Conservation (phyloP, 2,888 invertebrate genomes). For the Pelosia muscerda region DNA sequence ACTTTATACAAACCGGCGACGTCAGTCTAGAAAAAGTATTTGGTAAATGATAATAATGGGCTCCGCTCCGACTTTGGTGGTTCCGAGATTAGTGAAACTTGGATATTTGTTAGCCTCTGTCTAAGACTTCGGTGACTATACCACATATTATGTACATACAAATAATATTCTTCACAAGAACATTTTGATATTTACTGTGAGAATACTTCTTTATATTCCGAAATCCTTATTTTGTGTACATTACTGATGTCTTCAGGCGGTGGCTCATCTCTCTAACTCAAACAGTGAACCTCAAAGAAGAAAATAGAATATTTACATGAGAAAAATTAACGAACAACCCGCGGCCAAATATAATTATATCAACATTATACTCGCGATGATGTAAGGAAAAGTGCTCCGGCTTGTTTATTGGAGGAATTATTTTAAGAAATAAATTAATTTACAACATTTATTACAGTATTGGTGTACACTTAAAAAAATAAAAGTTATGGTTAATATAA, state of each 20-base stretch:
- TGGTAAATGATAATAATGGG: not conserved
- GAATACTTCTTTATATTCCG: not conserved
- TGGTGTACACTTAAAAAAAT: not conserved
- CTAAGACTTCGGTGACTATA: not conserved
- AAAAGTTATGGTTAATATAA: too few relatives aligned
- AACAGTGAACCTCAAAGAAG: not conserved
- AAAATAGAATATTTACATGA: slow-evolving; percentile 18
- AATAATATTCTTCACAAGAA: not conserved
- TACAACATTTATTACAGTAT: not conserved
- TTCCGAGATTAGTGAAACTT: not conserved
- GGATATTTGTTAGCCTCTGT: not conserved
- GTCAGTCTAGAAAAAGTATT: not conserved
- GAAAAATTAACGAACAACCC: slow-evolving; percentile 15
- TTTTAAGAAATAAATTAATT: not conserved
- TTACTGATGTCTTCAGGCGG: not conserved
- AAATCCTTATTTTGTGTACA: not conserved
- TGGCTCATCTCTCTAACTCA: not conserved
- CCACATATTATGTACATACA: not conserved
- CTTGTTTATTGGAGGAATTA: not conserved
- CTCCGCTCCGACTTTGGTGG: not conserved
- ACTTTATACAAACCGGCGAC: too few relatives aligned
- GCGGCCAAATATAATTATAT: slow-evolving; percentile 3
- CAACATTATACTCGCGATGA: slow-evolving; percentile 6
- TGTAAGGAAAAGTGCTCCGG: not conserved
- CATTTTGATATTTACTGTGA: not conserved